Conservation (phyloP, 37 sponge, comb jelly and placozoan species). For the Oopsacas minuta region DNA sequence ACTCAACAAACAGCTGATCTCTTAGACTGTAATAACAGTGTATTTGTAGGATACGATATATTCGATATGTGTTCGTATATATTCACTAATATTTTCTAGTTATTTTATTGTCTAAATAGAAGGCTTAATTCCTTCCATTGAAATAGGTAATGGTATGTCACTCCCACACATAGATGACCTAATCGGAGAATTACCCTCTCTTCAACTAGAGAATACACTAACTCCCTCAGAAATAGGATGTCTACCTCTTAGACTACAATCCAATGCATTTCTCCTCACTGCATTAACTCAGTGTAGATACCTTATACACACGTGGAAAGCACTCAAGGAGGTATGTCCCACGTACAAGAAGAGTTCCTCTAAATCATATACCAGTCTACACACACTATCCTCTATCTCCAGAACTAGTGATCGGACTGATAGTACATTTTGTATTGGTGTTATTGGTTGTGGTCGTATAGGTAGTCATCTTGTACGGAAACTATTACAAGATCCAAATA, state of each 20-base stretch:
- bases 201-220: background rate
- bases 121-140: background rate
- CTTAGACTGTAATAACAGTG: background rate
- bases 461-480: background rate
- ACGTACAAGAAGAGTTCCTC: background rate
- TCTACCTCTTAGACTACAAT: background rate
- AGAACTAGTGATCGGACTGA: background rate
- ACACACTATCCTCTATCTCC: background rate
- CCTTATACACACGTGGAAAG: background rate
- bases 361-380: background rate
- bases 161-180: constrained; percentile 11
- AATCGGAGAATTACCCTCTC: background rate
- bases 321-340: background rate
- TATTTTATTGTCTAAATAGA: background rate
- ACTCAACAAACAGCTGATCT: background rate
- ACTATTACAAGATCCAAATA: background rate
- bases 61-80: background rate
- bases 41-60: background rate
- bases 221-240: background rate
- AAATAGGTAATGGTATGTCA: background rate
- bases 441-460: background rate
- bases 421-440: background rate
- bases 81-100: background rate
- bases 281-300: background rate
- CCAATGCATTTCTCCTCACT: background rate